Evolutionary conservation across 2,797 vertebrate species (phyloP).

Genomic region (Danio jaintianensis): DNA sequence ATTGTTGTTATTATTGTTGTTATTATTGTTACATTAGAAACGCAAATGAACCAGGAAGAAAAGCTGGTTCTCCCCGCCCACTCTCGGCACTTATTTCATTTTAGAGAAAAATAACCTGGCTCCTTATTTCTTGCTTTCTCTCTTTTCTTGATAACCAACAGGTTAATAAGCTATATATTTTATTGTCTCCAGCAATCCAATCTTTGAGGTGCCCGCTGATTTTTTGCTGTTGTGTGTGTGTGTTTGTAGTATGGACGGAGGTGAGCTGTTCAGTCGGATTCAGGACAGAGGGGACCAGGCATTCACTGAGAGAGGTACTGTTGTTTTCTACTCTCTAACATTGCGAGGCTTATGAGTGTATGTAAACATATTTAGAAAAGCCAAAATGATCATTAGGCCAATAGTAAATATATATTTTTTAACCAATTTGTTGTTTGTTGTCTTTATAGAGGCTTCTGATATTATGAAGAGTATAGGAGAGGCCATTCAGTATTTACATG

Average conservation of each 20-base stretch:
- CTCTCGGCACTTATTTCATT: too few species aligned
- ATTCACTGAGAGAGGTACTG: conserved; percentile 93
- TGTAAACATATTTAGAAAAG: neutral
- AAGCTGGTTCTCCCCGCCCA: too few species aligned
- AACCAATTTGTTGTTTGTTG: neutral
- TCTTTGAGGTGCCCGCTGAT: neutral
- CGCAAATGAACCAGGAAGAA: too few species aligned
- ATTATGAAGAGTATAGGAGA: conserved; percentile 98
- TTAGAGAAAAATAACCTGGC: too few species aligned
- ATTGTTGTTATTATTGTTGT: too few species aligned
- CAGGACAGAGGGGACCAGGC: conserved; percentile 98
- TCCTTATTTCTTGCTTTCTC: too few species aligned
- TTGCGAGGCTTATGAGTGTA: conserved; percentile 48
- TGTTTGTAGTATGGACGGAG: conserved; percentile 94
- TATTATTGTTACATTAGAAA: too few species aligned
- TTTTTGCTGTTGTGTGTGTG: too few species aligned
- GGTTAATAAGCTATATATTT: too few species aligned
- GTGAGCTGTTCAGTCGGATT: conserved; percentile 96
- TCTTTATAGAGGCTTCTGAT: conserved; percentile 89
- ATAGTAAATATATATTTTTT: neutral
- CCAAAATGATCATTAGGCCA: neutral
- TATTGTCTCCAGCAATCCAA: neutral
- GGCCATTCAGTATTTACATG: conserved; percentile 95
- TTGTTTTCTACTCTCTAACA: neutral
- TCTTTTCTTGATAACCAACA: too few species aligned